Base-by-base conservation (phyloP, 2,888 invertebrate genomes). In the Linnaemya vulpina region DNA sequence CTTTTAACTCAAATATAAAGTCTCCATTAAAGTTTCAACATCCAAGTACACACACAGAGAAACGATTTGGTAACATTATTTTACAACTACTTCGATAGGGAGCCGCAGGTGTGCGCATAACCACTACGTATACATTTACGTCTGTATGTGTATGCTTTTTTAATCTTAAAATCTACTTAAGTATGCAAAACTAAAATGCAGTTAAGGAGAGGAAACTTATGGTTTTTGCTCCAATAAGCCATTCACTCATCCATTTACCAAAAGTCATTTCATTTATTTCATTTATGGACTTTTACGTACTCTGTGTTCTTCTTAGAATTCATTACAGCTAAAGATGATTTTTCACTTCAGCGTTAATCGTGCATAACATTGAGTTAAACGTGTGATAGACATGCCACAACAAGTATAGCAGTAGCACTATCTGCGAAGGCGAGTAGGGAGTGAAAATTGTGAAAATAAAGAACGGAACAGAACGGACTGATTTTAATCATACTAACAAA, bases 321-420 rank as follows among this genome's bases (percentile, higher is more conserved):
- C 40, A 51, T 58, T 46, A 3, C 55, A 46, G 43, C 40, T 40
- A 51, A 25, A 67, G 51, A 74, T 60, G 22, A 80, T 80, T 67
- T 74, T 75, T 74, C 68, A 68, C 68, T 74, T 68, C 58, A 67
- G 15, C 15, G 55, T 43, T 58, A 74, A 68, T 70, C 81, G 63
- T 81, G 81, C 75, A 62, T 55, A 82, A 63, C 53, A 75, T 82
- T 63, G 75, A 38, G 38, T 82, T 55, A 63, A 75, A 63, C 46
- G 70, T 75, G 55, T 22, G 25, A 9, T 17, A 60, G 30, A 49
- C n/a, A 76, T 55, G 11, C 15, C 22, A 35, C 20, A 55, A 65
- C 1, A 0, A 22, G 25, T 22, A 22, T 9, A 40, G 0, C 15
- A 13, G 10, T 1, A 15, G 15, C 11, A 38, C 15, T 10, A 62